phyloP scores from a whole-genome alignment of 2,888 invertebrate genomes.

The Xylota sylvarum region DNA sequence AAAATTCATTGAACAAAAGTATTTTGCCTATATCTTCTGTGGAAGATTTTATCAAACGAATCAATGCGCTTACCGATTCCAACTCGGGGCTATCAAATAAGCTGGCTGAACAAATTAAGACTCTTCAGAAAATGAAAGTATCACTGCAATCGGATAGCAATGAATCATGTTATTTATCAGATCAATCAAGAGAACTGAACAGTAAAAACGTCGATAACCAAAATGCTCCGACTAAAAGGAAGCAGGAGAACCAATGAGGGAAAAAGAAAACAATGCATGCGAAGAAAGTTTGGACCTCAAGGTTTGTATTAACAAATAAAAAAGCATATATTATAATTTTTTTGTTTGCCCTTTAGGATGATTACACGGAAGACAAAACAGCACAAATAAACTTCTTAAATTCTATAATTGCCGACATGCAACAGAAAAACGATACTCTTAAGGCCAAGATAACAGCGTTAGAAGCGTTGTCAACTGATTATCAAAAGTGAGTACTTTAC shows the following conservation, averaged over 20 bases:
- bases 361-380: slow-evolving; percentile 86
- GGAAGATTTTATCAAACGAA: slow-evolving; percentile 22
- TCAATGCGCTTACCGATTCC: slow-evolving; percentile 28
- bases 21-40: slow-evolving; percentile 1
- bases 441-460: slow-evolving; percentile 92
- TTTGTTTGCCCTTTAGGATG: slow-evolving; percentile 78
- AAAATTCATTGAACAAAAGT: background rate
- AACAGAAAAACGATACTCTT: slow-evolving; percentile 95
- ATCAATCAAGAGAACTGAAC: background rate
- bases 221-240: slow-evolving; percentile 2
- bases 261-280: background rate
- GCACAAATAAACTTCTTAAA: slow-evolving; percentile 96
- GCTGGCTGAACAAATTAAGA: slow-evolving; percentile 15
- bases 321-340: background rate
- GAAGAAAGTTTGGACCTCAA: slow-evolving; percentile 15
- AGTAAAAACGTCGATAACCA: background rate
- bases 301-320: slow-evolving; percentile 11
- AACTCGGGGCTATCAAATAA: background rate
- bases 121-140: background rate
- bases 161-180: background rate
- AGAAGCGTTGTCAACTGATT: slow-evolving; percentile 85
- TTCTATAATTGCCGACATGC: slow-evolving; percentile 98
- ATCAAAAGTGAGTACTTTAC: slow-evolving; percentile 85
- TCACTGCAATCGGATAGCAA: background rate
- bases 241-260: background rate